A percentile compares a stretch with the other conserved stretches of the same genome.
phyloP scores from a whole-genome alignment of 2,113 vertebrate species.

The Burhinus oedicnemus region DNA sequence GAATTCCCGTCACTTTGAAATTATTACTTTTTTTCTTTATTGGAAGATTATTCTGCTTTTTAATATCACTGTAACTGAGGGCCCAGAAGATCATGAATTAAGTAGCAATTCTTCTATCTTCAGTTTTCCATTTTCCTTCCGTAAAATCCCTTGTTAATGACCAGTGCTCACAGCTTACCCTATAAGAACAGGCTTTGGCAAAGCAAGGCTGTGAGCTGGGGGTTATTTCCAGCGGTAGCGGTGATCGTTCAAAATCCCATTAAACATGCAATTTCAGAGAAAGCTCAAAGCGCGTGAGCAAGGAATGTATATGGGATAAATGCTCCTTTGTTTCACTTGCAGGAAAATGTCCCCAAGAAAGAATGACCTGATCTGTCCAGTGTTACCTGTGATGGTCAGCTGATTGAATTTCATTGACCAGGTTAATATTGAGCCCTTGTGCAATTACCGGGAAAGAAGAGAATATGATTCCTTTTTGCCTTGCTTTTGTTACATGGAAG shows the following conservation, averaged over 20 bases:
- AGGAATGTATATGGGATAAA: background rate
- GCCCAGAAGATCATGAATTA: background rate
- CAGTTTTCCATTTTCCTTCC: background rate
- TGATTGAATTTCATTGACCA: conserved; percentile 11
- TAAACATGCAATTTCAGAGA: background rate
- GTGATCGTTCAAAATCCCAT: conserved; percentile 16
- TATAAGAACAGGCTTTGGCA: background rate
- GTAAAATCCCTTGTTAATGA: background rate
- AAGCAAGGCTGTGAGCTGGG: background rate
- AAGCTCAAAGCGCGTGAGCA: background rate
- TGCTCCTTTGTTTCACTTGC: background rate
- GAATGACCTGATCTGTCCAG: background rate
- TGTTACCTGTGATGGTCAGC: background rate
- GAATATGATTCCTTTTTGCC: background rate
- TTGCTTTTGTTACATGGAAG: conserved; percentile 2
- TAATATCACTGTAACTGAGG: background rate
- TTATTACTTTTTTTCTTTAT: background rate
- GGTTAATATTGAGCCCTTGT: conserved; percentile 15
- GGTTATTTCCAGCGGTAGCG: background rate
- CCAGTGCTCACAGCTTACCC: background rate
- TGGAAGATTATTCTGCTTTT: conserved; percentile 3
- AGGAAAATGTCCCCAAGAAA: background rate
- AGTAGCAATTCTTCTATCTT: background rate
- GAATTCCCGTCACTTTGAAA: background rate
- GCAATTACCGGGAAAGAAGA: background rate